Evolutionary conservation across 2,113 vertebrate genomes (phyloP), one percentile per base, ranked within the genome.

Genomic region (Myiozetetes cayanensis): DNA sequence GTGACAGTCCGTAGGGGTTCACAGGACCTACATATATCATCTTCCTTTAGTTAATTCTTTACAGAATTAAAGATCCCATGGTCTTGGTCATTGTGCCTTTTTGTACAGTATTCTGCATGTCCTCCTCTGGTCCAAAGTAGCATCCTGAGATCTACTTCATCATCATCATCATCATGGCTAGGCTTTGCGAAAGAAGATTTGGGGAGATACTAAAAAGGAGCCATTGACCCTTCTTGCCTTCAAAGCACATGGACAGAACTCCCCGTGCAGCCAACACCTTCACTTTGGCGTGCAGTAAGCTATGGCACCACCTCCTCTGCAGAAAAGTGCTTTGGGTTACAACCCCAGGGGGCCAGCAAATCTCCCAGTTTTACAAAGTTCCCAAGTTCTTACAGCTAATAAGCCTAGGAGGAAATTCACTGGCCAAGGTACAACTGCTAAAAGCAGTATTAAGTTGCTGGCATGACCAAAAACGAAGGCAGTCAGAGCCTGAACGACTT

Each of bases 271-370:
- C 43, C 43, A 56, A 8, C 30, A 20, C 33, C 28, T 25, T 55
- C 46, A 30, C 46, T 35, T 1, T 0, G 27, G 46, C 14, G 7
- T 3, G 9, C 47, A 30, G 67, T 23, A 56, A 52, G 12, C 39
- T 59, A 31, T 0, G 2, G 47, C 27, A 77, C 6, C 33, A 71
- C 9, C 47, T 66, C 55, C 73, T 31, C 43, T 20, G 19, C 46
- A 53, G 22, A 66, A 65, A 10, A 46, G 25, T 9, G 18, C 58
- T 81, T 53, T 61, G 44, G 22, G 16, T 71, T 49, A 13, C 10
- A 62, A 23, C 18, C 55, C 56, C 50, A 59, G 67, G 30, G 6
- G 18, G 25, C 5, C 43, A 68, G 3, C 18, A 66, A 44, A 14
- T 16, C 28, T 49, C 41, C 17, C 49, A 33, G 13, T 58, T 77